These are phyloP conservation scores for Chouioia cunea DNA, from an alignment of 2,888 invertebrate species.

Conservation along the genomic window DNA sequence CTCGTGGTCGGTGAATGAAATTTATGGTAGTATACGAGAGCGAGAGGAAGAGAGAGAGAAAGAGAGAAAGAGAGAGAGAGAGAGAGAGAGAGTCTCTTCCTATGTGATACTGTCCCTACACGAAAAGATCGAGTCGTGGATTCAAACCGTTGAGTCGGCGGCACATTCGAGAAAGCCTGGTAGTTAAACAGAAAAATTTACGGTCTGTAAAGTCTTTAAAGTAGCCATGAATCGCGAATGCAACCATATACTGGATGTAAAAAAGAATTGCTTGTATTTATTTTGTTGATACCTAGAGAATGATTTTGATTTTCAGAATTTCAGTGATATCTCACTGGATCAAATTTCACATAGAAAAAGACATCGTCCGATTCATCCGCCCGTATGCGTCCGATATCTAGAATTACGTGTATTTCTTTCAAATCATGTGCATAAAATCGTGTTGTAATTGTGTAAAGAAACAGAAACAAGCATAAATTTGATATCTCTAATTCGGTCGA, in stretches of 20 bases:
- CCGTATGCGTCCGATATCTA: too few species aligned
- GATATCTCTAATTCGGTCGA: constrained; percentile 40
- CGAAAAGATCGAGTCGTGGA: background rate
- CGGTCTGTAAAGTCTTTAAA: constrained; percentile 23
- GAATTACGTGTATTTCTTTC: too few species aligned
- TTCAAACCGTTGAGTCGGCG: constrained; percentile 9
- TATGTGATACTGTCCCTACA: background rate
- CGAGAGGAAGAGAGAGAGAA: background rate
- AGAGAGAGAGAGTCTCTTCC: background rate
- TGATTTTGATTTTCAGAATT: too few species aligned
- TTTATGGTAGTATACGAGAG: constrained; percentile 22
- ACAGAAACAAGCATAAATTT: constrained; percentile 40
- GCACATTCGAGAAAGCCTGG: background rate
- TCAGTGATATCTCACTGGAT: too few species aligned
- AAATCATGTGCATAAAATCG: too few species aligned
- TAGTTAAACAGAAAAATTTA: constrained; percentile 34
- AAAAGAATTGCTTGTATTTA: too few species aligned
- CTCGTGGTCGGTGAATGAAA: constrained; percentile 19
- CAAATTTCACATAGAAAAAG: too few species aligned
- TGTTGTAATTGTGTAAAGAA: too few species aligned
- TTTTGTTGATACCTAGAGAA: too few species aligned
- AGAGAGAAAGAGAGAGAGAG: background rate
- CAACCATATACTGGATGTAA: too few species aligned
- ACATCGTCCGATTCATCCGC: too few species aligned
- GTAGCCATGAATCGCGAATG: constrained; percentile 24